Evolutionary conservation across 2,797 vertebrate genomes (phyloP), one percentile per base, ranked within the genome.

Genomic region (Anabacerthia variegaticeps): DNA sequence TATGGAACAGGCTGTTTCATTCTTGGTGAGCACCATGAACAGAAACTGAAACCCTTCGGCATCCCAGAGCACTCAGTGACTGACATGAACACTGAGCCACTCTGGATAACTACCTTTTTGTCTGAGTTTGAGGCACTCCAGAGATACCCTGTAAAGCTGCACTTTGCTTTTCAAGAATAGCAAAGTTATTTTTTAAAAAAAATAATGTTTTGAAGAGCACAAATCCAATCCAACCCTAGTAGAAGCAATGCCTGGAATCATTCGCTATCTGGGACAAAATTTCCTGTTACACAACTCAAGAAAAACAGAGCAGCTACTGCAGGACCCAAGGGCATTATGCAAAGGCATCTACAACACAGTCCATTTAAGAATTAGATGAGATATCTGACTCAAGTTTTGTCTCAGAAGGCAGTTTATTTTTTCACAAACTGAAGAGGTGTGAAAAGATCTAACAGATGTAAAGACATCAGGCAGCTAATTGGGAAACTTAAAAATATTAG

Each of bases 121-220:
- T 20, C 49, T 13, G 13, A 54, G 3, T 26, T 34, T 28, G 51
- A 61, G 24, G 52, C 32, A 56, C 23, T n/a, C 9, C 36, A 66
- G 46, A 68, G 72, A 4, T 62, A 30, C 0, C 0, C 0, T 37
- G 44, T 22, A 80, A 74, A 48, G 49, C 71, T 58, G 59, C 17
- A 37, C 26, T 22, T 2, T 20, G 49, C 68, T 80, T 68, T 52
- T 54, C 83, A 90, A 77, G 32, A 92, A 59, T 0, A 94, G 12
- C 3, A 6, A 63, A 55, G 15, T 32, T 56, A 9, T 58, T 73
- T 55, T 68, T 37, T 0, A 23, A 41, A 27, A 49, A 63, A 71
- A 54, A 10, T 0, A 49, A 6, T 37, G 9, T 51, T 21, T 27
- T 59, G 10, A 82, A 76, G 65, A 65, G 83, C 48, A 67, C 10